These are phyloP conservation scores for Mylabris sibirica DNA, from an alignment of 2,888 invertebrate species.

Conservation along the genomic window DNA sequence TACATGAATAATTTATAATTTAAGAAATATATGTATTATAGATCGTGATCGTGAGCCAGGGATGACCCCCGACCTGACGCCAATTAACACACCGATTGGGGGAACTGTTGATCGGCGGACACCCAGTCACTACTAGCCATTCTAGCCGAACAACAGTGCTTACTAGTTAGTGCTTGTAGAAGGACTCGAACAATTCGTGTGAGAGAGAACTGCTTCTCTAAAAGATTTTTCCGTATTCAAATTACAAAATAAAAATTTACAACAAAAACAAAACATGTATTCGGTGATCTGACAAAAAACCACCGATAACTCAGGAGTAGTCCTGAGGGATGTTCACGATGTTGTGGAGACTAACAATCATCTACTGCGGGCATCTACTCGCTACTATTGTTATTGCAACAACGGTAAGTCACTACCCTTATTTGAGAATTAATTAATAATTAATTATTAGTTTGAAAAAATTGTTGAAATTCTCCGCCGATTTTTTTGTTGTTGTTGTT, in stretches of 20 bases:
- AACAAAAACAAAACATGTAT: conserved; percentile 16
- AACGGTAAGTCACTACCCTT: conserved; percentile 29
- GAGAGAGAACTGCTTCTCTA: conserved; percentile 17
- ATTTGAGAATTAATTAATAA: not conserved
- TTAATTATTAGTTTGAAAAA: not conserved
- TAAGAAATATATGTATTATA: not conserved
- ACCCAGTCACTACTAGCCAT: conserved; percentile 17
- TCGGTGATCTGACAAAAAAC: conserved; percentile 19
- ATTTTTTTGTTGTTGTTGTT: not conserved
- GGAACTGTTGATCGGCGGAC: conserved; percentile 31
- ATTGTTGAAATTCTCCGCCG: conserved; percentile 1
- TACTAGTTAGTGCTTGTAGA: conserved; percentile 4
- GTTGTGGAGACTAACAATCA: conserved; percentile 36
- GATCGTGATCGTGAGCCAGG: not conserved
- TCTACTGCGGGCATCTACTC: conserved; percentile 33
- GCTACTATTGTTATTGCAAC: conserved; percentile 25
- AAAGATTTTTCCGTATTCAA: not conserved
- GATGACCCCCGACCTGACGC: conserved; percentile 34
- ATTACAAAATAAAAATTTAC: not conserved
- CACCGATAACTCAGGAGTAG: not conserved
- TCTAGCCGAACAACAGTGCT: conserved; percentile 27
- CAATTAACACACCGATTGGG: conserved; percentile 34
- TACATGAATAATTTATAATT: not conserved
- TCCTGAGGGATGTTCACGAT: conserved; percentile 29
- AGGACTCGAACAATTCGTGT: conserved; percentile 14